Evolutionary conservation across 2,113 vertebrate genomes (phyloP), one percentile per base, ranked within the genome.

Genomic region (Ceyx melanurus): DNA sequence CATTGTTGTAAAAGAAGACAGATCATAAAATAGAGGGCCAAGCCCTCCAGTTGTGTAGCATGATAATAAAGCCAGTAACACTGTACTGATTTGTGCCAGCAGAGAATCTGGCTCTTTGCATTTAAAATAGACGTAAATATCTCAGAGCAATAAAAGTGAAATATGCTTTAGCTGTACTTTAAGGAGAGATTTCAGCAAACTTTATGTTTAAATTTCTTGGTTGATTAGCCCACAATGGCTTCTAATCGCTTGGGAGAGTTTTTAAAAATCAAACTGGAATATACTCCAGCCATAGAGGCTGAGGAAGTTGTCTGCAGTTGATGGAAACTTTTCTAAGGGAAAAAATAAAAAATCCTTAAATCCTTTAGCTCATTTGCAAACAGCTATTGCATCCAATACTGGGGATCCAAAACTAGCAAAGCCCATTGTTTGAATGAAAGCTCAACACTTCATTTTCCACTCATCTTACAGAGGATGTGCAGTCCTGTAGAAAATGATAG

Each of bases 181-280:
- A 48, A 93, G 71, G 48, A 81, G 48, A 75, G 64, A 80, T 84
- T 94, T 93, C 89, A 83, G 74, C 71, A 86, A 90, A 90, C 42
- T 96, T 95, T 96, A 86, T 85, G 77, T 93, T 95, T 95, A 93
- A 94, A 96, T 96, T 95, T 94, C 71, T 60, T 95, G 95, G 73
- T 78, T 96, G 94, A 96, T 97, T 96, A 95, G 90, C 28, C 80
- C 87, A 89, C 87, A 95, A 93, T 95, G 87, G 73, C 53, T 91
- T 95, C 50, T 92, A 92, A 94, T 96, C 35, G 2, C 90, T 86
- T 90, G 82, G 89, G 89, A 93, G 81, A 79, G 61, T 72, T 93
- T 88, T 86, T 62, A 42, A 94, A 92, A 93, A 90, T 86, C 82
- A 73, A 87, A 92, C 67, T 64, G 82, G 60, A 92, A 89, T 94